phyloP scores from a whole-genome alignment of 2,797 vertebrate species.

The Carcharodon carcharias region DNA sequence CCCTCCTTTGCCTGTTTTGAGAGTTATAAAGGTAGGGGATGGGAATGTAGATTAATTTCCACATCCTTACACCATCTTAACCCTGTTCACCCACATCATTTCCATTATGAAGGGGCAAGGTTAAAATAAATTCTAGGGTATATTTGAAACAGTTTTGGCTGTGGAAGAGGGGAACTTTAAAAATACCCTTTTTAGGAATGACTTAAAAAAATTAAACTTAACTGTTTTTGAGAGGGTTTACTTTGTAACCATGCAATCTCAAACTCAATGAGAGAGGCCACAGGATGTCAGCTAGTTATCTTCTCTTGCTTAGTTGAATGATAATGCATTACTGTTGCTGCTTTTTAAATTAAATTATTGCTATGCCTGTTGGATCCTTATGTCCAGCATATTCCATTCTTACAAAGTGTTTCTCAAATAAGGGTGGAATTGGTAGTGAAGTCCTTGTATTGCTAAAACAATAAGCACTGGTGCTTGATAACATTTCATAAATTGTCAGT shows the following conservation, averaged over 20 bases:
- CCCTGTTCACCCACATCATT: neutral
- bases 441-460: neutral
- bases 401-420: neutral
- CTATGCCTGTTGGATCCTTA: neutral
- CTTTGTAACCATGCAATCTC: neutral
- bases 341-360: neutral
- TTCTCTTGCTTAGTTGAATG: neutral
- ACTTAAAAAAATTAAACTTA: neutral
- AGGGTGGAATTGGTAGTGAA: neutral
- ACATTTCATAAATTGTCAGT: neutral
- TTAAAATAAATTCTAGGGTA: neutral
- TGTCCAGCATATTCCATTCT: neutral
- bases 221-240: neutral
- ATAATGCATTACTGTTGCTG: neutral
- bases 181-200: neutral
- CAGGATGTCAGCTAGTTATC: neutral
- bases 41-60: neutral
- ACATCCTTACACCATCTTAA: neutral
- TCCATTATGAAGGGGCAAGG: no score
- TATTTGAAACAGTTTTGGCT: neutral
- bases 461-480: neutral
- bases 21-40: neutral
- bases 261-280: neutral
- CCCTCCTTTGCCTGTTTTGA: neutral
- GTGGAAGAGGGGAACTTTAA: neutral